Evolutionary conservation across 2,888 invertebrate genomes (phyloP).

Genomic region (Rhodophaea formosa): DNA sequence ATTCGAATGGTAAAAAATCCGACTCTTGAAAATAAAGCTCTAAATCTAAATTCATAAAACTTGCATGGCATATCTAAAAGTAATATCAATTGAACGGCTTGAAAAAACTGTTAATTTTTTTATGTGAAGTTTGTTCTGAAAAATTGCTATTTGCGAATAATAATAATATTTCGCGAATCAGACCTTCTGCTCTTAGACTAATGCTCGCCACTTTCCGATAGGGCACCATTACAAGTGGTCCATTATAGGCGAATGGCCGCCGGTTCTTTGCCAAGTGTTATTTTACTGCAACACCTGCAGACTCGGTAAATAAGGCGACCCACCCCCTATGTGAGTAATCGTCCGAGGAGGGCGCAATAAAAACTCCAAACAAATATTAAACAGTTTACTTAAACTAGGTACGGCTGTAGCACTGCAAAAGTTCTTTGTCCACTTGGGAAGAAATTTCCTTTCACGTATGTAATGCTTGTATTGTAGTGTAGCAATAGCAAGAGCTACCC

Average conservation of each 20-base stretch:
- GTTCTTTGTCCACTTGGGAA: background rate
- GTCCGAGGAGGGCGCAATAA: constrained; percentile 37
- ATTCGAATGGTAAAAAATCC: no score
- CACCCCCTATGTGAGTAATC: constrained; percentile 34
- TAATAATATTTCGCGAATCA: no score
- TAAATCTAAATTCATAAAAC: no score
- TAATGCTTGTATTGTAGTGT: no score
- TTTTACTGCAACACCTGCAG: constrained; percentile 54
- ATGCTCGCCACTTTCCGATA: background rate
- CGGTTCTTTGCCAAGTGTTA: constrained; percentile 33
- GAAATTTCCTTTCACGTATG: background rate
- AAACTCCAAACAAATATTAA: constrained; percentile 41
- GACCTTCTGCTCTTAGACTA: background rate
- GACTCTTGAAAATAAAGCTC: no score
- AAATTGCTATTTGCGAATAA: no score
- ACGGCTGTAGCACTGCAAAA: background rate
- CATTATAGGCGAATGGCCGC: constrained; percentile 35
- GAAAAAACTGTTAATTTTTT: no score
- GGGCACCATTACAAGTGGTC: constrained; percentile 37
- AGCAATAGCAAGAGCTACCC: no score
- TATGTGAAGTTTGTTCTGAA: no score
- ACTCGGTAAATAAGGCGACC: constrained; percentile 41
- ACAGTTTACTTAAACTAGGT: background rate
- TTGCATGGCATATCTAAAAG: no score
- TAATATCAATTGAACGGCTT: no score